A percentile compares a stretch with the other conserved stretches of the same genome.
These are phyloP conservation scores for Oxyura jamaicensis DNA, from an alignment of 2,113 vertebrate species.

Conservation along the genomic window DNA sequence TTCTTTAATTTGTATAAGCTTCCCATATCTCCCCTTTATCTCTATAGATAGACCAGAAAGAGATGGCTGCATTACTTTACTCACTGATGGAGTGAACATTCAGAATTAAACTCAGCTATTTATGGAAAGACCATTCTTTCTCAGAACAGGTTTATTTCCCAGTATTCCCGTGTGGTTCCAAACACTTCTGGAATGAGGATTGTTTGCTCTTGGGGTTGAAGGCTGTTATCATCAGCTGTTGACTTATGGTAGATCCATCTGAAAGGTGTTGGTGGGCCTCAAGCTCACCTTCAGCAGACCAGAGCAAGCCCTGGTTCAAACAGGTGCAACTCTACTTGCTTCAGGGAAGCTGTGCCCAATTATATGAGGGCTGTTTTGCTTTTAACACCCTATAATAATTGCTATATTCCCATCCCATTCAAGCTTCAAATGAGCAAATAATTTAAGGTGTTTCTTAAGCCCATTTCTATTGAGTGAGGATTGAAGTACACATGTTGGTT, in stretches of 20 bases:
- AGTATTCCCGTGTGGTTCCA: not conserved
- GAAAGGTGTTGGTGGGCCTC: constrained; percentile 41
- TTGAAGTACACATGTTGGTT: not conserved
- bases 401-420: not conserved
- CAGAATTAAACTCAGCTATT: constrained; percentile 35
- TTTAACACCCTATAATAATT: constrained; percentile 36
- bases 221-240: constrained; percentile 22
- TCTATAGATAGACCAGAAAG: not conserved
- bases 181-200: constrained; percentile 34
- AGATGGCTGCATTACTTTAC: not conserved
- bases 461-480: not conserved
- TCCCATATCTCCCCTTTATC: not conserved
- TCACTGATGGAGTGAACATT: not conserved
- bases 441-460: not conserved
- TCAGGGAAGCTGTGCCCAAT: constrained; percentile 33
- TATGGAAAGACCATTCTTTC: constrained; percentile 2
- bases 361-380: not conserved
- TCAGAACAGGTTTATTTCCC: constrained; percentile 14
- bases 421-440: not conserved
- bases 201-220: constrained; percentile 1
- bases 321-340: constrained; percentile 45
- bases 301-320: constrained; percentile 34
- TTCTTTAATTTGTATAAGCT: constrained; percentile 33
- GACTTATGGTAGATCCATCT: constrained; percentile 41
- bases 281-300: constrained; percentile 23